Conservation (phyloP, 1,140 invertebrate genomes). For the Zaprionus tsacasi region DNA sequence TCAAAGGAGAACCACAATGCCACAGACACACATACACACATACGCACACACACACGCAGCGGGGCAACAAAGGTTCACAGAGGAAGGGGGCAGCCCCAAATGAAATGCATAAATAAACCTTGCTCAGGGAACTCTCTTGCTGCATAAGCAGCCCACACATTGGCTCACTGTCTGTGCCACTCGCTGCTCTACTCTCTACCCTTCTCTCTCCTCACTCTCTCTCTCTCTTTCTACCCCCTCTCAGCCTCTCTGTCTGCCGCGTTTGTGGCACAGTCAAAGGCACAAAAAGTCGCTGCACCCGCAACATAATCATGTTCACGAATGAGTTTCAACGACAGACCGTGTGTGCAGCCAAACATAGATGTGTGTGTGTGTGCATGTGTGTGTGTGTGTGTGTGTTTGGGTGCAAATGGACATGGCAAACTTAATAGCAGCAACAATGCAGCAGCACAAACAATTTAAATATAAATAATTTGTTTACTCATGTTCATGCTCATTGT, state of each 20-base stretch:
- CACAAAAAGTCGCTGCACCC: constrained; percentile 58
- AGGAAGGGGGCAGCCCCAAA: constrained; percentile 47
- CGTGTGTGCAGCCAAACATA: not conserved
- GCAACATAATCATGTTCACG: constrained; percentile 74
- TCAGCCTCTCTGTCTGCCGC: not conserved
- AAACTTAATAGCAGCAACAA: constrained; percentile 64
- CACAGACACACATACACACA: constrained; percentile 31
- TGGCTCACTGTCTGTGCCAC: too few species aligned
- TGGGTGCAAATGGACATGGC: constrained; percentile 52
- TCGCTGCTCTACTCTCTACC: too few species aligned
- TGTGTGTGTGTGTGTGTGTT: constrained; percentile 36
- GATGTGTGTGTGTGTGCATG: not conserved
- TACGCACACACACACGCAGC: constrained; percentile 5
- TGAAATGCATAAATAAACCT: constrained; percentile 81
- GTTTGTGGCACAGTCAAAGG: constrained; percentile 57
- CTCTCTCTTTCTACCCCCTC: not conserved
- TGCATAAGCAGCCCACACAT: constrained; percentile 33
- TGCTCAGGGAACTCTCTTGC: constrained; percentile 41
- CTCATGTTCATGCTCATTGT: constrained; percentile 80
- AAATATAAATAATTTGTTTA: constrained; percentile 82
- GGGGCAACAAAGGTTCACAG: not conserved
- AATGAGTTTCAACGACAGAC: constrained; percentile 36
- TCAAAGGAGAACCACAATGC: constrained; percentile 65
- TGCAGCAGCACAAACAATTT: constrained; percentile 74
- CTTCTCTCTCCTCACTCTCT: not conserved